Percentiles rank a stretch among this genome's conserved stretches.
phyloP scores from a whole-genome alignment of 1,140 invertebrate species.

The Adelges cooleyi region DNA sequence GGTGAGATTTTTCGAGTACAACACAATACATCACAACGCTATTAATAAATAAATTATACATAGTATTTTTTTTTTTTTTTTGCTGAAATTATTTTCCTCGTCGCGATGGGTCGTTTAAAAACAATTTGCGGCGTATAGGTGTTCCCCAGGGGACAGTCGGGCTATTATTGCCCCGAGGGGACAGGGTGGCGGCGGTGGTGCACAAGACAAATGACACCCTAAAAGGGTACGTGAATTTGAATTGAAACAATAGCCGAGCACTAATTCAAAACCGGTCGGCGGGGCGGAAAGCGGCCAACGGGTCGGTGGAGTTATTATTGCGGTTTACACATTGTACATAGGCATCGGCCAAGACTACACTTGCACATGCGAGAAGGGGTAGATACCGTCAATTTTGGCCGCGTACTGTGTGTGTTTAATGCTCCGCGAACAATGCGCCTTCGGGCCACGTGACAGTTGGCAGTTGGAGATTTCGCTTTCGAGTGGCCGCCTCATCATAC shows the following conservation, averaged over 20 bases:
- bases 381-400: not conserved
- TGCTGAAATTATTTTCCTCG: no score
- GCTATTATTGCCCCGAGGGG: not conserved
- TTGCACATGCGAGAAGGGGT: not conserved
- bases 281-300: not conserved
- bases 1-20: no score
- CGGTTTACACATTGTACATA: not conserved
- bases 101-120: slow-evolving; percentile 16
- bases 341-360: not conserved
- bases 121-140: slow-evolving; percentile 17
- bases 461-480: slow-evolving; percentile 19
- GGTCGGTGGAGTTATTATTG: not conserved
- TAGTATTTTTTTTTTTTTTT: no score
- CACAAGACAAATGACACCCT: slow-evolving; percentile 21
- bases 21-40: no score
- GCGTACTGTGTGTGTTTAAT: slow-evolving; percentile 1
- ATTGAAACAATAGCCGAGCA: slow-evolving; percentile 25
- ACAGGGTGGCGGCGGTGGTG: not conserved
- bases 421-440: slow-evolving; percentile 16
- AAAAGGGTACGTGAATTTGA: slow-evolving; percentile 16
- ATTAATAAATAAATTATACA: no score
- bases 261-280: slow-evolving; percentile 19
- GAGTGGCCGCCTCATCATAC: not conserved
- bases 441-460: slow-evolving; percentile 14
- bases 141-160: slow-evolving; percentile 11